These are phyloP conservation scores for Oxycera nigricornis DNA, from an alignment of 2,888 invertebrate species.

Conservation along the genomic window DNA sequence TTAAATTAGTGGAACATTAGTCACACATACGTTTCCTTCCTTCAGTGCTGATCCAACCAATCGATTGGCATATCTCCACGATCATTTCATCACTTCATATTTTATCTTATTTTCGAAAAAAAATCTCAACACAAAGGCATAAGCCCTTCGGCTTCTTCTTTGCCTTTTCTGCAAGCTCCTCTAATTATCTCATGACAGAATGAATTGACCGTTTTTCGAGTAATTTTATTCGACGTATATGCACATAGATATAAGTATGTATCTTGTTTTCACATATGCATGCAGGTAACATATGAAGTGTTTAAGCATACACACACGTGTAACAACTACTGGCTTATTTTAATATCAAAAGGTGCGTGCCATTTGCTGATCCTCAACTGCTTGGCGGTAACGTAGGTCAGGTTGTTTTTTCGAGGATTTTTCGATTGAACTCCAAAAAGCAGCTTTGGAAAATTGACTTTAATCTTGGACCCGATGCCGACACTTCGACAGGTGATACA, in stretches of 20 bases:
- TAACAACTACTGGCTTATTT: background rate
- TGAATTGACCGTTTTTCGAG: conserved; percentile 17
- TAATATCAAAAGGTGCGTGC: background rate
- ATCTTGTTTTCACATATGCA: background rate
- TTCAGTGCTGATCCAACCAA: background rate
- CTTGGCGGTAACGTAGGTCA: background rate
- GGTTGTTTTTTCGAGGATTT: conserved; percentile 7
- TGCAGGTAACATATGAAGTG: no score
- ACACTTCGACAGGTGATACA: conserved; percentile 37
- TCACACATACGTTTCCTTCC: no score
- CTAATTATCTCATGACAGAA: conserved; percentile 32
- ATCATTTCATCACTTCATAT: background rate
- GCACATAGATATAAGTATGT: background rate
- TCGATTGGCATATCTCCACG: background rate
- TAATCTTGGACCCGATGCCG: conserved; percentile 37
- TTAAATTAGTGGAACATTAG: no score
- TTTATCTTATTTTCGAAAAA: background rate
- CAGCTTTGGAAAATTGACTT: conserved; percentile 1
- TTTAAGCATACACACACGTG: background rate
- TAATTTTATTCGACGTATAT: conserved; percentile 15
- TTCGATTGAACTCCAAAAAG: background rate
- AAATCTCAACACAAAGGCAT: background rate
- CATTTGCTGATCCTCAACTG: background rate
- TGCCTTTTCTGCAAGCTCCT: background rate
- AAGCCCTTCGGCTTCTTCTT: background rate